A percentile compares a stretch with the other conserved stretches of the same genome.
Conservation (phyloP, 92 coral and sea anemone genomes). For the Muricea muricata region DNA sequence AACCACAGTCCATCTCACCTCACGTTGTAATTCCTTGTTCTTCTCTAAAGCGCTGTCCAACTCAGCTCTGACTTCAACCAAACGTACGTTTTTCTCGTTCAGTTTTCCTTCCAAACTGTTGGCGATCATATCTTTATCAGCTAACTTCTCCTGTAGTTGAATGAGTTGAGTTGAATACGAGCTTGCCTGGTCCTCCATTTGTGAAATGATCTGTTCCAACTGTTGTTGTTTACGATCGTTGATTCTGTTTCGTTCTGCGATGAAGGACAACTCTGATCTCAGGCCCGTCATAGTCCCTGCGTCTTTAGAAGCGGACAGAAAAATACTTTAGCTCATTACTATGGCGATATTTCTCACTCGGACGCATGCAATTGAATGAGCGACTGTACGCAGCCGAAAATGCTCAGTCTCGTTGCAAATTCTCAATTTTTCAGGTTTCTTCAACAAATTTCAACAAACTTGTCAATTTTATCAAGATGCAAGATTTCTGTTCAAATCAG, state of each 20-base stretch:
- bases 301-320: too few species aligned
- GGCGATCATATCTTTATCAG: conserved; percentile 88
- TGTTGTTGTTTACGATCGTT: conserved; percentile 97
- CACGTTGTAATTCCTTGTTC: conserved; percentile 78
- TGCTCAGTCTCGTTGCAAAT: too few species aligned
- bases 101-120: conserved; percentile 86
- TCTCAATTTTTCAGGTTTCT: too few species aligned
- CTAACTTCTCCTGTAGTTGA: conserved; percentile 88
- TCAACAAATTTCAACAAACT: too few species aligned
- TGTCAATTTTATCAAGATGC: too few species aligned
- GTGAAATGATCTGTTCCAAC: conserved; percentile 83
- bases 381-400: too few species aligned
- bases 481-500: too few species aligned
- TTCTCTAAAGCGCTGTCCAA: conserved; percentile 78
- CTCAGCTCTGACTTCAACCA: conserved; percentile 86
- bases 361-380: too few species aligned
- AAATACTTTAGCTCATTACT: too few species aligned
- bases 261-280: conserved; percentile 90
- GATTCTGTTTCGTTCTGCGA: conserved; percentile 95
- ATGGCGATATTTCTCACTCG: too few species aligned
- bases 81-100: conserved; percentile 84
- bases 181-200: conserved; percentile 90
- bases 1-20: conserved; percentile 47
- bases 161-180: conserved; percentile 79
- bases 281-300: conserved; percentile 98